Percentiles rank a stretch among this genome's conserved stretches.
Conservation (phyloP, 1,140 invertebrate genomes). For the Mactra quadrangularis region DNA sequence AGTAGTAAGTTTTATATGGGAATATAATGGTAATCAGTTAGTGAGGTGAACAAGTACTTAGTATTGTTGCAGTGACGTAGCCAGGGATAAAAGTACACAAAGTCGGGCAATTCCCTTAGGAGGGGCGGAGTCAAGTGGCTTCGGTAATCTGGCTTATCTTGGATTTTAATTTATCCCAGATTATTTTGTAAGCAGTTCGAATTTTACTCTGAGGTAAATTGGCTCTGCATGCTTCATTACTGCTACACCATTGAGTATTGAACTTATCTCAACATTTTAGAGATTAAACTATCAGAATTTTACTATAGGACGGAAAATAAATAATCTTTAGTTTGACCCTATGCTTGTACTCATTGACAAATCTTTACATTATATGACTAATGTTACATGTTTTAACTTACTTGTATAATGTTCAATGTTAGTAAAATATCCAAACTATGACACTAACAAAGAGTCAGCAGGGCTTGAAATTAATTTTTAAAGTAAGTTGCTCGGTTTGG, state of each 20-base stretch:
- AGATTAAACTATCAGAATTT: slow-evolving; percentile 26
- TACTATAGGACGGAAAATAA: slow-evolving; percentile 13
- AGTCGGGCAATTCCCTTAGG: background rate
- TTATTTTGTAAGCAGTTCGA: background rate
- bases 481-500: no score
- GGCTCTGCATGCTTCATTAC: background rate
- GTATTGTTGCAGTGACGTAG: no score
- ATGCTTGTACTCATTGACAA: background rate
- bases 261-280: slow-evolving; percentile 7
- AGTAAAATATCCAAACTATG: background rate
- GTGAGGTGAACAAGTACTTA: no score
- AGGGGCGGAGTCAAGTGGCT: background rate
- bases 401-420: background rate
- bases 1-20: no score
- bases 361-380: background rate
- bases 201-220: background rate
- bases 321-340: slow-evolving; percentile 9
- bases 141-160: background rate
- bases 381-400: background rate
- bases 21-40: no score
- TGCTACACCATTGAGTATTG: no score
- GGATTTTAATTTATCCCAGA: background rate
- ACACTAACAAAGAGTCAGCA: slow-evolving; percentile 1
- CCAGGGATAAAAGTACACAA: background rate
- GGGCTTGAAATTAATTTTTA: background rate